Evolutionary conservation across 2,888 invertebrate genomes (phyloP), one percentile per base, ranked within the genome.

Genomic region (Troides helena): DNA sequence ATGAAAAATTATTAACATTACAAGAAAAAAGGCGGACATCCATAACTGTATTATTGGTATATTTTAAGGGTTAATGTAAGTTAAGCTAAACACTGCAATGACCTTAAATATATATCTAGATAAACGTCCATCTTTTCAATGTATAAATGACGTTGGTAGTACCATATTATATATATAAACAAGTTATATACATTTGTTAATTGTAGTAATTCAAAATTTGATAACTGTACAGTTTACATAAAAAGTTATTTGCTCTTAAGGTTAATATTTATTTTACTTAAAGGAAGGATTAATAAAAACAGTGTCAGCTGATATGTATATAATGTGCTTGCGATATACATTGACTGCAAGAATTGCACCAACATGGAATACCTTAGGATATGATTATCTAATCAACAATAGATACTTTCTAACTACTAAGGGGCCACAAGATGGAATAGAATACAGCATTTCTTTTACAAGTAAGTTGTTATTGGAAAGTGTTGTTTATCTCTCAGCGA

Each of bases 341-440:
- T 78, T 92, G 80, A 84, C 82, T 1, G 92, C 92, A 59, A 88
- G 85, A 79, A 74, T 92, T 2, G 90, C 92, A 43, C 92, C 92
- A 2, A 62, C 72, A 8, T 92, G 92, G 90, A 91, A 90, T 76
- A 78, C 78, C 1, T 68, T 92, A 36, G 88, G 86, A 53, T 77
- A 75, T 56, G 80, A 84, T 72, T 87, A 89, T 74, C 80, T 88
- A 18, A 81, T 92, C 60, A 90, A 90, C 73, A 89, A 90, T 71
- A 87, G 92, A 78, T 81, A 90, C 73, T 92, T 92, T 74, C 74
- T 92, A 30, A 84, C 78, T 4, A 72, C 77, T 6, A 79, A 72
- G 43, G 85, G 83, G 7, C 82, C 85, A 64, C 88, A 90, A 75
- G 84, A 89, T 62, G 89, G 87, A 36, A 69, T 91, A 2, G 80